Base-by-base conservation (phyloP, 1,140 invertebrate species). In the Ceratitis capitata region DNA sequence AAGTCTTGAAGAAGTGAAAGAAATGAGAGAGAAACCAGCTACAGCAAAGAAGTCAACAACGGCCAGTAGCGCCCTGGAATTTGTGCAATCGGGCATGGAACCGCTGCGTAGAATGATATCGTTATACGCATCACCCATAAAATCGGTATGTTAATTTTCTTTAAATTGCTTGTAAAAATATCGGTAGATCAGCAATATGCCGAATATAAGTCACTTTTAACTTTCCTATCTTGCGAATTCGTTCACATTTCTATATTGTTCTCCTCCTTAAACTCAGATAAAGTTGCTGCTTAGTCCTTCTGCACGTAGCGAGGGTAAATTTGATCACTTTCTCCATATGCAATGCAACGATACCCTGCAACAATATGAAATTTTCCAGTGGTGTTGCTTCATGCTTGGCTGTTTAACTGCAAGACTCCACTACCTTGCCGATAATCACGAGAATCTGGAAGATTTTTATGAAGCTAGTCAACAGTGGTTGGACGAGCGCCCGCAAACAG, bases 381-480 rank as follows among this genome's bases (percentile, higher is more conserved):
- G 87, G 84, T 51, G 87, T 9, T 88, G 85, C 14, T 90, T 90
- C 23, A 58, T 86, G 9, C 53, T 90, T 10, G 90, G 90, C 7
- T 88, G 86, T 19, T 85, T 91, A 0, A 87, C 88, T 88, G 90
- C 90, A 1, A 88, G 90, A 3, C 83, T 91, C 9, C 69, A 87
- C 45, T 91, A 88, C 12, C 85, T 91, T 0, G 88, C 87, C 61
- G 78, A 89, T 9, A 84, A 89, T 2, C 82, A 86, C 35, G 88
- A 87, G 0, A 87, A 89, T 82, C 51, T 91, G n/a, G 86, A 89
- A 6, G 85, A 86, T 4, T 91, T 91, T 42, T 91, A 91, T 83
- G 85, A 56, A 7, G 51, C 64, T 53, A 83, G 89, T 1, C 83
- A 86, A 29, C 61, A 47, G n/a, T 90, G 87, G 87, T 32, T 91